A percentile compares a stretch with the other conserved stretches of the same genome.
These are phyloP conservation scores for Syndactyla subalaris DNA, from an alignment of 2,797 vertebrate genomes.

Conservation along the genomic window DNA sequence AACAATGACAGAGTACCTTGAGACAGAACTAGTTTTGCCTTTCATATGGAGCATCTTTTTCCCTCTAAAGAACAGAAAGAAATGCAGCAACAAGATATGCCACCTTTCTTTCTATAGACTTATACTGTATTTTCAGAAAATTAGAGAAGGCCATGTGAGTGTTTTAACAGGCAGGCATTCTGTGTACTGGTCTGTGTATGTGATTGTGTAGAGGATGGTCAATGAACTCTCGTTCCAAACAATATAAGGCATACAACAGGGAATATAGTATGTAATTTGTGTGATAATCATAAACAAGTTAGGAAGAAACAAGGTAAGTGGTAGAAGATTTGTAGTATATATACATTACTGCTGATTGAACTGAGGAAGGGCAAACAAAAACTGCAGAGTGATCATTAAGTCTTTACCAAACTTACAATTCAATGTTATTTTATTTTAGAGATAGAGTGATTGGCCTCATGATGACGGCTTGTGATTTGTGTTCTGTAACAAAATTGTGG, in stretches of 20 bases:
- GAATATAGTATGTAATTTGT: not conserved
- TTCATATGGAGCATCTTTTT: not conserved
- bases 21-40: not conserved
- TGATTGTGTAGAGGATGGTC: not conserved
- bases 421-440: constrained; percentile 77
- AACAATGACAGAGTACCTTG: not conserved
- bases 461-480: constrained; percentile 99
- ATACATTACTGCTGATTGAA: not conserved
- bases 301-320: not conserved
- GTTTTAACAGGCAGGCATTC: not conserved
- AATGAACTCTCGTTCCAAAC: not conserved
- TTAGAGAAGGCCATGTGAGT: not conserved
- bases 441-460: constrained; percentile 97
- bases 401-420: not conserved
- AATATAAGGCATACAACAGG: not conserved
- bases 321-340: not conserved
- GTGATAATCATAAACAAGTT: not conserved
- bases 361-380: not conserved
- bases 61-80: not conserved
- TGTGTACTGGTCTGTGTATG: not conserved
- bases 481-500: constrained; percentile 98
- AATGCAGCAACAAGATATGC: not conserved
- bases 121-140: not conserved
- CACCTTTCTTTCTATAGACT: not conserved
- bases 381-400: not conserved